Base-by-base conservation (phyloP, 2,797 vertebrate genomes). In the Spinibarbus caldwelli region DNA sequence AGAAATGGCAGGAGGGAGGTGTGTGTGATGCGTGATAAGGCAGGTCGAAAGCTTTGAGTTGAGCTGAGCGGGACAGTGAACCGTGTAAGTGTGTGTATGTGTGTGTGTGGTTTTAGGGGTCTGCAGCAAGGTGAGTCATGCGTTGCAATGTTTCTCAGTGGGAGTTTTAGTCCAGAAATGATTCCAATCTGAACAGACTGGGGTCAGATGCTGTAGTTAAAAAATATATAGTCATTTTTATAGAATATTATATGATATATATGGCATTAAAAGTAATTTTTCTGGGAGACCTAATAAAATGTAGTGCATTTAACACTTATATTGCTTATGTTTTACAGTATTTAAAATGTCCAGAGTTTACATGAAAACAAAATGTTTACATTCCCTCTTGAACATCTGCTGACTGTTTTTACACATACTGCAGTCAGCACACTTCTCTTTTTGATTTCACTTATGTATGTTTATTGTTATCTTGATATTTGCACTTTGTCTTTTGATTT, bases 41-140 rank as follows among this genome's bases (percentile, higher is more conserved):
- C 78, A 34, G 77, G 83, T 87, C 77, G 85, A 88, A 88, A 84
- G 89, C 89, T 90, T 87, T 87, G 84, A 84, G 64, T 72, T 82
- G 86, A 73, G 85, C 81, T 68, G 72, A 75, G 78, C 52, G 38
- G 72, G 45, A 81, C 85, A 86, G 72, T 47, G 71, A 84, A 86
- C 67, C 57, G 70, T 54, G 54, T 57, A 57, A 41, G 43, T 67
- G 80, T 62, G 86, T 49, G 66, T 64, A n/a, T 34, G 49, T 41
- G 41, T 54, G 70, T 49, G 17, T n/a, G 15, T 62, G 59, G 7
- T 41, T 77, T 81, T 54, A 52, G 38, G 62, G 62, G 38, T 78
- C 75, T 85, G 83, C 19, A 45, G 52, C 52, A 59, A 82, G 66
- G 83, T 71, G 66, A 85, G 83, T 59, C 67, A 45, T 85, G 67